phyloP scores from a whole-genome alignment of 2,113 vertebrate species.

The Pygoscelis adeliae region DNA sequence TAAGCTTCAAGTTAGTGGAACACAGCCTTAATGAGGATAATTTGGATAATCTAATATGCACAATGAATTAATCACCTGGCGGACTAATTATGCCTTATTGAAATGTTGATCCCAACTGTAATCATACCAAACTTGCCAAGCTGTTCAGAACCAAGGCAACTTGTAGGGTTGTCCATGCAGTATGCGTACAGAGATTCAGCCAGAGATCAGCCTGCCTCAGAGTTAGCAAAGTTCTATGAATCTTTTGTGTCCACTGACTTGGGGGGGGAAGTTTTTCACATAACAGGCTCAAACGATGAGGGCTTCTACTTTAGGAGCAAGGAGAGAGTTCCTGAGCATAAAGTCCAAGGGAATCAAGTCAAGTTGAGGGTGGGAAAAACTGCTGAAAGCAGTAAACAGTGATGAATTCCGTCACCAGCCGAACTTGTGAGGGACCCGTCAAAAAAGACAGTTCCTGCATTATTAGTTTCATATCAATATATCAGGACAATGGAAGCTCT shows the following conservation, averaged over 20 bases:
- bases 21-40: slow-evolving; percentile 10
- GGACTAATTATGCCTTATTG: not conserved
- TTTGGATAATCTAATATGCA: not conserved
- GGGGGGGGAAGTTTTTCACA: not conserved
- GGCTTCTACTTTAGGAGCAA: not conserved
- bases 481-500: not conserved
- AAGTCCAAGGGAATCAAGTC: not conserved
- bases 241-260: not conserved
- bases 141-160: not conserved
- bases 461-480: not conserved
- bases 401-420: not conserved
- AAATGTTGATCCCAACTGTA: slow-evolving; percentile 5
- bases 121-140: not conserved
- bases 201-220: not conserved
- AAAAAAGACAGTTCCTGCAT: not conserved
- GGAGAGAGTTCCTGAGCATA: not conserved
- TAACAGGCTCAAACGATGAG: not conserved
- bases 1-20: slow-evolving; percentile 4
- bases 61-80: slow-evolving; percentile 38
- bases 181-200: rapidly evolving
- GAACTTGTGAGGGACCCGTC: not conserved
- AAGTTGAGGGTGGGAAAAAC: not conserved
- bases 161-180: not conserved
- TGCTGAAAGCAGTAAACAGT: not conserved
- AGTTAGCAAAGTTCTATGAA: not conserved